These are phyloP conservation scores for Oscheius sp. DNA, from an alignment of 2,888 invertebrate genomes.

Conservation along the genomic window DNA sequence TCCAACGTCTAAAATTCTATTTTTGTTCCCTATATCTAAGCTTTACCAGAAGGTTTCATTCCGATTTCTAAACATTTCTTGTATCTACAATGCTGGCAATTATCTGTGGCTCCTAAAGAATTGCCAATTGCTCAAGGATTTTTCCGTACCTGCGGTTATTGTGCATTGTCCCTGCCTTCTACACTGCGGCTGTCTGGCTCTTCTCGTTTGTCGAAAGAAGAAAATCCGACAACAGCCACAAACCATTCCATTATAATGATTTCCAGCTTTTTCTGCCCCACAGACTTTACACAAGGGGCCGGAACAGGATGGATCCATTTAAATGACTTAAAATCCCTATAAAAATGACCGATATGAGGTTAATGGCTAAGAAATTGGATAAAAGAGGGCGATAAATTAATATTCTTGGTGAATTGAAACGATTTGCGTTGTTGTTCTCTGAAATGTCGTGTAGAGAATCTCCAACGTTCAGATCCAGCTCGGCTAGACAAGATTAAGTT, in stretches of 20 bases:
- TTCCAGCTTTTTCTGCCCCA: neutral
- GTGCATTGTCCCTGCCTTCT: neutral
- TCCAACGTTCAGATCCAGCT: no score
- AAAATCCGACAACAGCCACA: constrained; percentile 4
- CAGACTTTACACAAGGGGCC: neutral
- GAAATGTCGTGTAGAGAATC: no score
- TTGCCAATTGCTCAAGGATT: neutral
- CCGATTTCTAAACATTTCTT: neutral
- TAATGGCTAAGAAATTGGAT: no score
- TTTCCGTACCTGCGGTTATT: neutral
- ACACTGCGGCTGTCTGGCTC: neutral
- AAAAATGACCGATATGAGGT: no score
- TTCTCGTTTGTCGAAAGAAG: neutral
- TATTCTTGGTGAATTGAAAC: no score
- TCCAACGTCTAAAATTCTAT: neutral
- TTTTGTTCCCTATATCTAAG: no score
- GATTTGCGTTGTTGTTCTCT: no score
- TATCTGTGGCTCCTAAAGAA: neutral
- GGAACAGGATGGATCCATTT: neutral
- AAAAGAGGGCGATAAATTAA: no score
- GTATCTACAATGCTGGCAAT: neutral
- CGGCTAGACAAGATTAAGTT: no score
- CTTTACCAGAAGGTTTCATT: neutral
- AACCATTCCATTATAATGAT: constrained; percentile 2
- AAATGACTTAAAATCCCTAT: neutral